Evolutionary conservation across 2,888 invertebrate species (phyloP).

Genomic region (Trissonchulus sp.): DNA sequence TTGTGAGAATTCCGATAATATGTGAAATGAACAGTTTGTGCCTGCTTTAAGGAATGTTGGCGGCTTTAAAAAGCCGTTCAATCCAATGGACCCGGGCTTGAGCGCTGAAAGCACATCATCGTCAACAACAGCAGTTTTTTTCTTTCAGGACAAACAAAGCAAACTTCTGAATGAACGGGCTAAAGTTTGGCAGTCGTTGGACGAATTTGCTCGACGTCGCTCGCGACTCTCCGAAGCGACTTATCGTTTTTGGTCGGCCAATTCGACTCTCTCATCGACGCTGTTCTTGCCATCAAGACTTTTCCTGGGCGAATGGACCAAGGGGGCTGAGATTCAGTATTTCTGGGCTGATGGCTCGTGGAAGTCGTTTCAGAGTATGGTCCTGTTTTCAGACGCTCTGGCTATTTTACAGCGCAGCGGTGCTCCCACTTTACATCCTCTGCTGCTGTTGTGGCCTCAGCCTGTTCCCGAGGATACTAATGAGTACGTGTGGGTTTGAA

Average conservation of each 20-base stretch:
- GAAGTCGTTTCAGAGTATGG: not conserved
- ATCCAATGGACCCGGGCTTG: no score
- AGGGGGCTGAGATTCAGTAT: not conserved
- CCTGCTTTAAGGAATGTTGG: no score
- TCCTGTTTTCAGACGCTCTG: not conserved
- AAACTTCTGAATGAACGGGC: not conserved
- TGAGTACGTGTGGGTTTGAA: not conserved
- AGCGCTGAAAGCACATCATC: no score
- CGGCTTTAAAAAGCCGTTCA: no score
- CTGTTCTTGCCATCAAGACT: no score
- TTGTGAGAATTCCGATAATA: no score
- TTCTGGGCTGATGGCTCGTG: not conserved
- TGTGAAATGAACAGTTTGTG: no score
- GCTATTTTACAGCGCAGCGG: not conserved
- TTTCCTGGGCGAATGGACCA: not conserved
- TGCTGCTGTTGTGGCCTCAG: constrained; percentile 3
- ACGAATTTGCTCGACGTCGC: constrained; percentile 1
- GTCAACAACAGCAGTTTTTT: no score
- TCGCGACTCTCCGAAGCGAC: constrained; percentile 12
- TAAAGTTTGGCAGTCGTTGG: constrained; percentile 14
- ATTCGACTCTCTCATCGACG: constrained; percentile 19
- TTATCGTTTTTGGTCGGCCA: constrained; percentile 23
- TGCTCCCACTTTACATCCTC: not conserved
- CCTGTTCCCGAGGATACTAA: not conserved
- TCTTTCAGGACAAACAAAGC: no score